Conservation (phyloP, 1,140 invertebrate species). For the Drosophila sp. region DNA sequence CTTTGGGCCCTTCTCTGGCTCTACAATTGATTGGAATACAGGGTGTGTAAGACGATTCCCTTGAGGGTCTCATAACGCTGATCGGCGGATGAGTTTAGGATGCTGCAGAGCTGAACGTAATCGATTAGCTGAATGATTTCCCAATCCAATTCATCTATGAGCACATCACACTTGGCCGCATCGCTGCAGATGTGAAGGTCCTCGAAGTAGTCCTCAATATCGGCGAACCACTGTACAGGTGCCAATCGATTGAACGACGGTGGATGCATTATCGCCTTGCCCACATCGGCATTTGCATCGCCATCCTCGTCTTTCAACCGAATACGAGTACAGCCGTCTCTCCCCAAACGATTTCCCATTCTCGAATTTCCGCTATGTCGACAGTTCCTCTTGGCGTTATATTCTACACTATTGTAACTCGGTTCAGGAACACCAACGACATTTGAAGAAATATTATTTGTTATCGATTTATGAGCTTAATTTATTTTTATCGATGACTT, state of each 20-base stretch:
- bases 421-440: too few species aligned
- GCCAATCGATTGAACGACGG: slow-evolving; percentile 24
- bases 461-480: background rate
- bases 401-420: too few species aligned
- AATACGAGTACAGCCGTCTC: background rate
- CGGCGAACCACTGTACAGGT: slow-evolving; percentile 25
- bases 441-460: background rate
- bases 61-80: slow-evolving; percentile 35
- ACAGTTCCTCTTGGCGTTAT: background rate
- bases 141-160: slow-evolving; percentile 31
- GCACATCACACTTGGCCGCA: slow-evolving; percentile 21
- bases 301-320: background rate
- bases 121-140: slow-evolving; percentile 24
- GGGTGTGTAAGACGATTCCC: slow-evolving; percentile 9
- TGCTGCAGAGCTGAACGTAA: background rate
- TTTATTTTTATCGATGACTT: background rate
- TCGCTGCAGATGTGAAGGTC: slow-evolving; percentile 26
- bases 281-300: background rate
- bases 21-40: background rate
- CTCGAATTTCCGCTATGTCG: background rate
- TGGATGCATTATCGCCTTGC: slow-evolving; percentile 16
- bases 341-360: slow-evolving; percentile 21
- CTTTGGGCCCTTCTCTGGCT: background rate
- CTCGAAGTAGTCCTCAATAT: slow-evolving; percentile 29
- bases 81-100: background rate